phyloP scores from a whole-genome alignment of 2,797 vertebrate species.

The Stomatorhinus walkeri region DNA sequence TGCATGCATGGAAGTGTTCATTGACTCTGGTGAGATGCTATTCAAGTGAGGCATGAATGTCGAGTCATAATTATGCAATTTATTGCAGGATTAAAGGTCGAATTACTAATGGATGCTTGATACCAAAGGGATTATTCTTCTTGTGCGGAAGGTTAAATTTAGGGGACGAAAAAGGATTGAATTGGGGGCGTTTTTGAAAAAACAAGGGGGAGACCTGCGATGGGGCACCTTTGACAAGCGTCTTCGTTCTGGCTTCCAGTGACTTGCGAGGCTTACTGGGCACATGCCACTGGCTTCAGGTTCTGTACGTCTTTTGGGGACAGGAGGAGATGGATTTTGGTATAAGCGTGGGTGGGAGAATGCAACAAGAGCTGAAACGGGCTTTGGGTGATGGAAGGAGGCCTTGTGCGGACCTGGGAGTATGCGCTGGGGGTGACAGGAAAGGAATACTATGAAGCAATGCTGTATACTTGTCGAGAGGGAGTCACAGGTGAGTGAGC shows the following conservation, averaged over 20 bases:
- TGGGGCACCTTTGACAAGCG: background rate
- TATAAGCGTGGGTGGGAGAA: background rate
- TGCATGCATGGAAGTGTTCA: background rate
- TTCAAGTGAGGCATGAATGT: background rate
- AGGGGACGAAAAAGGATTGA: background rate
- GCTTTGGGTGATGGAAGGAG: background rate
- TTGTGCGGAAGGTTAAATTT: background rate
- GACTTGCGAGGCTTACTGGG: background rate
- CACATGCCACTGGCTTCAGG: background rate
- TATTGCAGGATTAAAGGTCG: background rate
- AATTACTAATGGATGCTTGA: slow-evolving; percentile 1
- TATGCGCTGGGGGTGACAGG: background rate
- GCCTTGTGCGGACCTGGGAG: background rate
- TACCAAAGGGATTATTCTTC: background rate
- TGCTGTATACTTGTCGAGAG: background rate
- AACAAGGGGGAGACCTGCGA: background rate
- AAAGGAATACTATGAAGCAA: background rate
- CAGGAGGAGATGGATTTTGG: background rate
- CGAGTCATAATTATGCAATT: background rate
- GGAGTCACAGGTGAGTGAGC: background rate
- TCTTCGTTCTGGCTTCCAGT: background rate
- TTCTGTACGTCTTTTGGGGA: background rate
- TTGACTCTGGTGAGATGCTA: background rate
- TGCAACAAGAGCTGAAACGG: background rate
- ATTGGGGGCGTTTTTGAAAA: background rate